Evolutionary conservation across 2,888 invertebrate genomes (phyloP).

Genomic region (Volucella inanis): DNA sequence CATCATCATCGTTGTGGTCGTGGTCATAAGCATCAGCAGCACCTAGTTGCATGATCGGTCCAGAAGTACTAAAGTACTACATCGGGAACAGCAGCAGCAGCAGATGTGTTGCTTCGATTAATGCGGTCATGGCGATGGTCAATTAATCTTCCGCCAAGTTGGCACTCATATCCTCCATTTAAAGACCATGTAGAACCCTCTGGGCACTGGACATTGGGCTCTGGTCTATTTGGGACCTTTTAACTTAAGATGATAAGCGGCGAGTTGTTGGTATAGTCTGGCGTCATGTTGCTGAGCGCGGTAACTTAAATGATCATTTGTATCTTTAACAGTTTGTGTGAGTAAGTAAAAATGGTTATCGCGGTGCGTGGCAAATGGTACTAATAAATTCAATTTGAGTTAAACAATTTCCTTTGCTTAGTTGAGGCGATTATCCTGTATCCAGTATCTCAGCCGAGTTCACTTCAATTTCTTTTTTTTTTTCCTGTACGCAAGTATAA

Average conservation of each 20-base stretch:
- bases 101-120: conserved; percentile 74
- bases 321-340: conserved; percentile 65
- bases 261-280: conserved; percentile 54
- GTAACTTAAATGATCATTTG: conserved; percentile 65
- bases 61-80: conserved; percentile 9
- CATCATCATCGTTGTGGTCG: conserved; percentile 9
- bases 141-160: conserved; percentile 71
- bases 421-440: conserved; percentile 4
- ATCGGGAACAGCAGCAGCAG: conserved; percentile 44
- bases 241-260: conserved; percentile 72
- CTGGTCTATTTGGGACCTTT: conserved; percentile 73
- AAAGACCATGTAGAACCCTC: not conserved
- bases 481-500: too few species aligned
- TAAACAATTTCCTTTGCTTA: conserved; percentile 48
- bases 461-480: too few species aligned
- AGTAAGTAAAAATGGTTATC: conserved; percentile 68
- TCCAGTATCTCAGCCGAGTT: not conserved
- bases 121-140: conserved; percentile 71
- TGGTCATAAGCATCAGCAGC: conserved; percentile 34
- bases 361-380: conserved; percentile 71
- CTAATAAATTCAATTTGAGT: conserved; percentile 74
- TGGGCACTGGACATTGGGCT: conserved; percentile 11
- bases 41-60: conserved; percentile 51
- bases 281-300: conserved; percentile 70
- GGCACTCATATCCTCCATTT: conserved; percentile 58